Base-by-base conservation (phyloP, 2,888 invertebrate species). In the Pantelozetes paolii region DNA sequence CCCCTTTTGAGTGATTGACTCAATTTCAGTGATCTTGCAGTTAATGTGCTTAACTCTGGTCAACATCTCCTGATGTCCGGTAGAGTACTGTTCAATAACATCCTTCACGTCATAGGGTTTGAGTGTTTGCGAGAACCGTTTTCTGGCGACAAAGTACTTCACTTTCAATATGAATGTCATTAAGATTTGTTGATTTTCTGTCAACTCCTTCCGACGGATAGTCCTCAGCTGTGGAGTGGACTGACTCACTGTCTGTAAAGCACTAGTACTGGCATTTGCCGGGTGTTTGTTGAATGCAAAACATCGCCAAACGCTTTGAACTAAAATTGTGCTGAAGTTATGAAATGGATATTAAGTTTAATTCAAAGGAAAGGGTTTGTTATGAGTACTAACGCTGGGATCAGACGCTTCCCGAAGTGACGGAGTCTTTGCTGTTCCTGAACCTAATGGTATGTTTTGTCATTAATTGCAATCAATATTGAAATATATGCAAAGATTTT, bases 61-160 rank as follows among this genome's bases (percentile, higher is more conserved):
- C 50, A 71, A 36, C 40, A 71, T 59, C 23, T 71, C 71, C 18
- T 20, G 13, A 45, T 71, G 71, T 15, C 71, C 71, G 5, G 20
- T 1, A 5, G 50, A 13, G 54, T 71, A 71, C 48, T 59, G 54
- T 48, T 71, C 71, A 23, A 71, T 18, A 11, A 71, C 59, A 40
- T 71, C 71, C 54, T 71, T 71, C 28, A 71, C 48, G 13, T 71
- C 71, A 15, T 71, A 71, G 1, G 71, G 71, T 50, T 71, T 71
- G 20, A 57, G 50, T 6, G 54, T 54, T 8, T 54, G 20, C 18
- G 23, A n/a, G 59, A 71, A 71, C 9, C 30, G 28, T 1, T 48
- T n/a, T 30, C 36, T 23, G 15, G 48, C 45, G 8, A 71, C 71
- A 23, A 59, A 54, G 11, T 40, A 71, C 15, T 71, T 71, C 2